Evolutionary conservation across 2,888 invertebrate genomes (phyloP).

Genomic region (Drosophila lacicola): DNA sequence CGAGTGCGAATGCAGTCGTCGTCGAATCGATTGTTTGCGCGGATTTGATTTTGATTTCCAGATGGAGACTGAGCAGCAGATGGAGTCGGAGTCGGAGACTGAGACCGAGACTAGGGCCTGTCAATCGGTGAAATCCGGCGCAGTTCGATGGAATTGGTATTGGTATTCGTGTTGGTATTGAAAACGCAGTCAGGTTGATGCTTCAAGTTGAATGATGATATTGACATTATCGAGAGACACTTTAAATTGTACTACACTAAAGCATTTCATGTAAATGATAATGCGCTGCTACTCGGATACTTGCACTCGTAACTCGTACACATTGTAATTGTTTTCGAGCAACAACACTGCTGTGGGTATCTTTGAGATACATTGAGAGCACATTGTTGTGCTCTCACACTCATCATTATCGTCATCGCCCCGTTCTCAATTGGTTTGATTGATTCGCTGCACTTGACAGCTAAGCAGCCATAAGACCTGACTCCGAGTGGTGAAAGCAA

Average conservation of each 20-base stretch:
- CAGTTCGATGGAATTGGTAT: slow-evolving; percentile 73
- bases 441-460: slow-evolving; percentile 72
- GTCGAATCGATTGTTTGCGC: slow-evolving; percentile 71
- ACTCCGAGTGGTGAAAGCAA: slow-evolving; percentile 53
- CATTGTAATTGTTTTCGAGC: slow-evolving; percentile 35
- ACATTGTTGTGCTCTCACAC: slow-evolving; percentile 25
- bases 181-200: slow-evolving; percentile 35
- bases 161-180: slow-evolving; percentile 34
- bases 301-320: slow-evolving; percentile 11
- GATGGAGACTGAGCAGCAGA: slow-evolving; percentile 10
- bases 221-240: slow-evolving; percentile 82
- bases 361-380: slow-evolving; percentile 26
- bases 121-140: slow-evolving; percentile 75
- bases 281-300: slow-evolving; percentile 47
- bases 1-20: slow-evolving; percentile 72
- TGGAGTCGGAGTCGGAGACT: background rate
- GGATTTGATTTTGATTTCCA: slow-evolving; percentile 60
- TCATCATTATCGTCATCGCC: slow-evolving; percentile 9
- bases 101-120: slow-evolving; percentile 45
- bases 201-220: slow-evolving; percentile 73
- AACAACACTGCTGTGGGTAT: slow-evolving; percentile 33
- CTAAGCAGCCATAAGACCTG: slow-evolving; percentile 45
- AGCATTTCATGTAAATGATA: slow-evolving; percentile 66
- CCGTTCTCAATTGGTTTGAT: slow-evolving; percentile 59
- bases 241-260: slow-evolving; percentile 65